Conservation (phyloP, 2,113 vertebrate genomes). For the Rhynchomys soricoides region DNA sequence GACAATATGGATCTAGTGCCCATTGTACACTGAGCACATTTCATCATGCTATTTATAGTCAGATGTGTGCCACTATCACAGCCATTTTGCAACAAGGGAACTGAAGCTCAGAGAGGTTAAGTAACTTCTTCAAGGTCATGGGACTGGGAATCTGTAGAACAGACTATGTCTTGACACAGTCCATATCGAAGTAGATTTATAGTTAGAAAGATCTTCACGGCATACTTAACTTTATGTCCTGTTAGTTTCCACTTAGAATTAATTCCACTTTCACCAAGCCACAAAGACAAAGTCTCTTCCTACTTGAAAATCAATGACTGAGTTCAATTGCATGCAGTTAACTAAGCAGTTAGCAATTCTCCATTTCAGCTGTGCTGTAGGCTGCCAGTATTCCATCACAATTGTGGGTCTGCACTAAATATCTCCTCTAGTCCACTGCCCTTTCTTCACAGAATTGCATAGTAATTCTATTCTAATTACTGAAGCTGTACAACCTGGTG, state of each 20-base stretch:
- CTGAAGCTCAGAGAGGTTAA: not conserved
- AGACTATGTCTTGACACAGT: not conserved
- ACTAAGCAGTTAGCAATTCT: slow-evolving; percentile 15
- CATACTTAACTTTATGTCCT: not conserved
- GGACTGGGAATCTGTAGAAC: not conserved
- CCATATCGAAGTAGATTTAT: not conserved
- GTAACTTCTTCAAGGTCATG: not conserved
- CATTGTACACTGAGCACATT: not conserved
- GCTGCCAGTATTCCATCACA: not conserved
- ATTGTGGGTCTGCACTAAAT: not conserved
- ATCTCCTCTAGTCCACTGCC: not conserved
- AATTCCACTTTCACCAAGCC: slow-evolving; percentile 14
- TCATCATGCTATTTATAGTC: slow-evolving; percentile 8
- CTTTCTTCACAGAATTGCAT: not conserved
- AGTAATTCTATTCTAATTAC: not conserved
- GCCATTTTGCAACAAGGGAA: not conserved
- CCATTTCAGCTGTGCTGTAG: not conserved
- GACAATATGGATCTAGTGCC: not conserved
- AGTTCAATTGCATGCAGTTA: slow-evolving; percentile 36
- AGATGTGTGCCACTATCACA: not conserved
- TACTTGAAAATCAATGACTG: slow-evolving; percentile 42
- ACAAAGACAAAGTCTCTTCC: slow-evolving; percentile 27
- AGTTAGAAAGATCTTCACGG: not conserved
- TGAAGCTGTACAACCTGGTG: not conserved
- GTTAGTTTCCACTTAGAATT: not conserved